Percentiles rank a stretch among this genome's conserved stretches.
Conservation (phyloP, 2,797 vertebrate species). For the Geotria australis region DNA sequence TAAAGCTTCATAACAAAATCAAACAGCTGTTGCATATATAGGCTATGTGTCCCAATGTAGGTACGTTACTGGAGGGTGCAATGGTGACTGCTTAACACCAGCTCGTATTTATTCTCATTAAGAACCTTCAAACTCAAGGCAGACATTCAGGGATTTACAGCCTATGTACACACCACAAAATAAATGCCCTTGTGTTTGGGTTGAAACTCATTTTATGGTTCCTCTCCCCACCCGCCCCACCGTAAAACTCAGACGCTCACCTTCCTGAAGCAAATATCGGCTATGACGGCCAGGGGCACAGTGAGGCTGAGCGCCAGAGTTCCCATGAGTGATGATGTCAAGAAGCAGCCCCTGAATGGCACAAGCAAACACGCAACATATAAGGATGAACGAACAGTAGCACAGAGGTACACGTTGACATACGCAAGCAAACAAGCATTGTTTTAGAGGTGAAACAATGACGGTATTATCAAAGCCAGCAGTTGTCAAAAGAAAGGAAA, state of each 20-base stretch:
- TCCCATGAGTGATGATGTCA: conserved; percentile 79
- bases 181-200: neutral
- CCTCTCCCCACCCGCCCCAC: too few relatives aligned
- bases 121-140: neutral
- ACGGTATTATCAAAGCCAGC: too few relatives aligned
- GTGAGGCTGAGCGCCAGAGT: conserved; percentile 78
- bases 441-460: neutral
- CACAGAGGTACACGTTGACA: neutral
- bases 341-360: conserved; percentile 58
- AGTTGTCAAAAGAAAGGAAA: too few relatives aligned
- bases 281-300: conserved; percentile 74
- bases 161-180: neutral
- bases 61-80: too few relatives aligned
- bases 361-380: conserved; percentile 1
- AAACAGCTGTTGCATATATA: too few relatives aligned
- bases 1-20: too few relatives aligned
- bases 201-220: neutral
- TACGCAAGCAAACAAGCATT: neutral
- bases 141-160: neutral
- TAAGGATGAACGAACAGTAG: neutral
- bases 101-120: too few relatives aligned
- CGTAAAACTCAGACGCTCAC: conserved; percentile 10
- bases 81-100: too few relatives aligned
- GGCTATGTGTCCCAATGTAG: too few relatives aligned
- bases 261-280: conserved; percentile 86